Percentiles rank a stretch among this genome's conserved stretches.
Conservation (phyloP, 2,888 invertebrate genomes). For the Agonum fuliginosum region DNA sequence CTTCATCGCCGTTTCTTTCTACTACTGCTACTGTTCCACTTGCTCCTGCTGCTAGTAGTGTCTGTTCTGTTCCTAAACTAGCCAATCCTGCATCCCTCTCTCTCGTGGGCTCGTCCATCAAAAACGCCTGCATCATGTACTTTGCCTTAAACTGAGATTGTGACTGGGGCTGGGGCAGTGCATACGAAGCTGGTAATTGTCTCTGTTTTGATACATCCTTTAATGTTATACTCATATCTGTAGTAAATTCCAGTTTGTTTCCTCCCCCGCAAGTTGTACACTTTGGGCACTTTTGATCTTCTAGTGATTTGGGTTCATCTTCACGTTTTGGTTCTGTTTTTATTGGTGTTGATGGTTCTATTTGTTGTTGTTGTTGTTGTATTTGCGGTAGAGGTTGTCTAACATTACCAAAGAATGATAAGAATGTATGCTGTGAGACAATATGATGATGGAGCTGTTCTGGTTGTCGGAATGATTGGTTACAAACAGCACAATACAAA, state of each 20-base stretch:
- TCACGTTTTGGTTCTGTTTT: slow-evolving; percentile 72
- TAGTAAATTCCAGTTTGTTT: slow-evolving; percentile 67
- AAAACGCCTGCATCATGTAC: slow-evolving; percentile 95
- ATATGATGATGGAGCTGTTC: slow-evolving; percentile 79
- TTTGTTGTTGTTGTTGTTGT: slow-evolving; percentile 54
- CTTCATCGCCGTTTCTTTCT: slow-evolving; percentile 14
- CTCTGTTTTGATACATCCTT: slow-evolving; percentile 75
- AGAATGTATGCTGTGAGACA: slow-evolving; percentile 77
- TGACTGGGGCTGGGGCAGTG: slow-evolving; percentile 76
- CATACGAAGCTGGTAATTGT: slow-evolving; percentile 79
- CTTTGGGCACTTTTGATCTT: slow-evolving; percentile 66
- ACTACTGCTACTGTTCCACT: background rate
- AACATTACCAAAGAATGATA: slow-evolving; percentile 66
- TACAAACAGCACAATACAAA: slow-evolving; percentile 78
- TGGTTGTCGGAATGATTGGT: slow-evolving; percentile 76
- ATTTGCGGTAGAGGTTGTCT: slow-evolving; percentile 64
- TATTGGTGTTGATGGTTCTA: slow-evolving; percentile 1
- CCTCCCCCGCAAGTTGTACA: slow-evolving; percentile 67
- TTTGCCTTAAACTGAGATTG: slow-evolving; percentile 69
- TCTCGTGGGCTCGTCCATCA: slow-evolving; percentile 81
- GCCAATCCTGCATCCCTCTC: slow-evolving; percentile 5
- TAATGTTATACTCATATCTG: slow-evolving; percentile 73
- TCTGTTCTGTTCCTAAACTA: no score
- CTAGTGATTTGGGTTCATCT: no score
- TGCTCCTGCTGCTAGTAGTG: background rate